Evolutionary conservation across 2,797 vertebrate species (phyloP).

Genomic region (Anniella stebbinsi): DNA sequence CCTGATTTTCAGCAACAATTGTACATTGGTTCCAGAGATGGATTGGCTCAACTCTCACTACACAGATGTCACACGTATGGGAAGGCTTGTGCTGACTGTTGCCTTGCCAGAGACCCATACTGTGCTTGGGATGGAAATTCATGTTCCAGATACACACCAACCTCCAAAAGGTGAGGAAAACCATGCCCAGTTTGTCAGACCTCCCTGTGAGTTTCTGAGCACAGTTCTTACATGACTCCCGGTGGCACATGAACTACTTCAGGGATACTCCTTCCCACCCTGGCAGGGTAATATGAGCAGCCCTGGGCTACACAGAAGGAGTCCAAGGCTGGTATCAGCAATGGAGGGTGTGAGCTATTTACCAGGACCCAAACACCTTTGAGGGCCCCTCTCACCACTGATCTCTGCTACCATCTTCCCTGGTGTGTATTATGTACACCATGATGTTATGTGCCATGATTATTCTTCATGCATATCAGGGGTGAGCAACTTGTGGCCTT

Average conservation of each 20-base stretch:
- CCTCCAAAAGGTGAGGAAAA: slow-evolving; percentile 90
- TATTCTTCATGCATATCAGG: too few species aligned
- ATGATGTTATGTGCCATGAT: too few species aligned
- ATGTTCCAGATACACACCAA: slow-evolving; percentile 92
- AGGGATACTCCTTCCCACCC: too few species aligned
- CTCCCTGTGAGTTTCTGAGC: too few species aligned
- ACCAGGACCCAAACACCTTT: not conserved
- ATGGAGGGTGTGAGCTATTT: not conserved
- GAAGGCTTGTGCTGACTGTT: slow-evolving; percentile 78
- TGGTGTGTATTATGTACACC: not conserved
- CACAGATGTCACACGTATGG: slow-evolving; percentile 96
- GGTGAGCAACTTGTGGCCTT: too few species aligned
- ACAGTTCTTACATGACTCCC: not conserved
- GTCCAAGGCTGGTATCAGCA: not conserved
- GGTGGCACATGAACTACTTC: too few species aligned
- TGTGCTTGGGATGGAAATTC: slow-evolving; percentile 97
- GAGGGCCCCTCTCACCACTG: not conserved
- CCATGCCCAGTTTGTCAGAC: not conserved
- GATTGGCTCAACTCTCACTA: slow-evolving; percentile 92
- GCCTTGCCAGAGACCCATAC: slow-evolving; percentile 97
- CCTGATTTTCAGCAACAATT: slow-evolving; percentile 91
- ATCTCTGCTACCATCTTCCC: not conserved
- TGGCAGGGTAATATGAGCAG: too few species aligned
- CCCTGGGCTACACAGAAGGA: not conserved
- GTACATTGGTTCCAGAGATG: slow-evolving; percentile 92